A percentile compares a stretch with the other conserved stretches of the same genome.
Conservation (phyloP, 2,797 vertebrate genomes). For the Neosilurus mollespiculum region DNA sequence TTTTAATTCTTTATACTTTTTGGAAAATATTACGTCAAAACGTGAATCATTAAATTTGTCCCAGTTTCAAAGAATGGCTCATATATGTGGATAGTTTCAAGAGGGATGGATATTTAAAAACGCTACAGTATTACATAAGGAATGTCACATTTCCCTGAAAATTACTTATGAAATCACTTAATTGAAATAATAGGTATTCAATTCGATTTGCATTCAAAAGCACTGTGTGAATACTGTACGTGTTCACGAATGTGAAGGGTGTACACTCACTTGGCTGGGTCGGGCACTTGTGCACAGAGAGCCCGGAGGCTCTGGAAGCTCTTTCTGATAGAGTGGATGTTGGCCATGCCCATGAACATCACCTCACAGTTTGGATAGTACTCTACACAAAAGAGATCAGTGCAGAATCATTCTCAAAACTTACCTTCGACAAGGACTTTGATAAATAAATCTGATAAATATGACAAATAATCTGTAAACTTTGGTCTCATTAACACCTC, state of each 20-base stretch:
- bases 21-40: too few species aligned
- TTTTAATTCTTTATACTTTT: too few species aligned
- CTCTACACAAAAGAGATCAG: conserved; percentile 71
- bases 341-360: conserved; percentile 99
- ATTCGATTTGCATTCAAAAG: not conserved
- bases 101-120: not conserved
- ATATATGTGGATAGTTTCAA: not conserved
- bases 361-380: conserved; percentile 99
- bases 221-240: too few species aligned
- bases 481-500: not conserved
- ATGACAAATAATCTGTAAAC: not conserved
- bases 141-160: not conserved
- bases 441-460: not conserved
- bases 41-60: too few species aligned
- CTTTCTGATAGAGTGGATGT: conserved; percentile 98
- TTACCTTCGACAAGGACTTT: too few species aligned
- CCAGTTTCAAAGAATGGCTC: too few species aligned
- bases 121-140: not conserved
- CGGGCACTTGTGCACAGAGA: conserved; percentile 96
- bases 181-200: not conserved
- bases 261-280: conserved; percentile 92
- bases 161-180: too few species aligned
- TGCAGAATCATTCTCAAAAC: not conserved
- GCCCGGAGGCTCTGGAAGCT: conserved; percentile 96
- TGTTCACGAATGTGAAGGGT: not conserved